Evolutionary conservation across 2,888 invertebrate species (phyloP).

Genomic region (Drosophila greeni): DNA sequence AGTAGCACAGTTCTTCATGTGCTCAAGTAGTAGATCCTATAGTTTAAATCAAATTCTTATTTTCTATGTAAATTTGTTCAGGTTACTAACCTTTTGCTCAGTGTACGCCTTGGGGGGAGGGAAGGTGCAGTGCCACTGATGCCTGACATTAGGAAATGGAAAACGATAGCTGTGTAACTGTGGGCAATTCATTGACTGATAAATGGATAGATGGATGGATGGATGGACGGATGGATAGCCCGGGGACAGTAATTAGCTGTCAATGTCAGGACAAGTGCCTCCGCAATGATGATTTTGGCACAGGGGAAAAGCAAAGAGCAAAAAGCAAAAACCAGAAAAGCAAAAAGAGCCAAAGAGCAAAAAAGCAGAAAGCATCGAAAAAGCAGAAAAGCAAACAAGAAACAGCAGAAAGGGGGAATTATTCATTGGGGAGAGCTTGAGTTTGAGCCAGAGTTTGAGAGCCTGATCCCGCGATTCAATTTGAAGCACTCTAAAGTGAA

Average conservation of each 20-base stretch:
- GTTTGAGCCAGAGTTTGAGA: slow-evolving; percentile 1
- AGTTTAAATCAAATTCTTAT: not conserved
- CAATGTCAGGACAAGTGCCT: slow-evolving; percentile 47
- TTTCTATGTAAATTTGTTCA: too few relatives aligned
- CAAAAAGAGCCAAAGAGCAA: not conserved
- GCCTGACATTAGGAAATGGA: slow-evolving; percentile 11
- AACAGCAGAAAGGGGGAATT: slow-evolving; percentile 10
- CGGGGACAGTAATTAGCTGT: slow-evolving; percentile 61
- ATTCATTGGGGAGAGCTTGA: slow-evolving; percentile 27
- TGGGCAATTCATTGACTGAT: slow-evolving; percentile 31
- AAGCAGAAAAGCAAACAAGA: slow-evolving; percentile 3
- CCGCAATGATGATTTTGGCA: slow-evolving; percentile 11
- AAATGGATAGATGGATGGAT: slow-evolving; percentile 6
- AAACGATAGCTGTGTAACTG: slow-evolving; percentile 27
- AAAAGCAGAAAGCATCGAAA: not conserved
- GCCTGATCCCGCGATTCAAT: slow-evolving; percentile 33
- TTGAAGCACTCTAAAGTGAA: slow-evolving; percentile 32
- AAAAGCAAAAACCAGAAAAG: not conserved
- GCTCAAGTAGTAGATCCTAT: not conserved
- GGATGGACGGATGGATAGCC: slow-evolving; percentile 13
- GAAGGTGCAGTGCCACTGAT: slow-evolving; percentile 8
- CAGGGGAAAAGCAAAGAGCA: not conserved
- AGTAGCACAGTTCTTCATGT: not conserved
- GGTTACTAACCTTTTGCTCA: not conserved
- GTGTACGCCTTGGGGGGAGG: slow-evolving; percentile 1